These are phyloP conservation scores for Cygnus atratus DNA, from an alignment of 2,113 vertebrate genomes.

Conservation along the genomic window DNA sequence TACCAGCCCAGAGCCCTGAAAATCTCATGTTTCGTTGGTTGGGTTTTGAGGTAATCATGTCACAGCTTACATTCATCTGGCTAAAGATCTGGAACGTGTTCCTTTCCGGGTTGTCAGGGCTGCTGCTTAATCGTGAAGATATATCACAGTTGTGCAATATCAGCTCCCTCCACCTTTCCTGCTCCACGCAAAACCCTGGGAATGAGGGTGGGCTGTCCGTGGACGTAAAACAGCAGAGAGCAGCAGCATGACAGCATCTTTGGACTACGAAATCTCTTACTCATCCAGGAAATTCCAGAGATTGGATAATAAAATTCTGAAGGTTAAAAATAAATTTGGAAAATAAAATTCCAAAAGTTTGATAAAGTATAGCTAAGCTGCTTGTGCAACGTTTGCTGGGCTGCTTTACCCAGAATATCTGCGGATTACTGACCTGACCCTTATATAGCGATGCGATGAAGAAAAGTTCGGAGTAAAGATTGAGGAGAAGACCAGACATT, in stretches of 20 bases:
- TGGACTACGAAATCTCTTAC: background rate
- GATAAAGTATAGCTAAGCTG: background rate
- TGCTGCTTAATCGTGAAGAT: constrained; percentile 14
- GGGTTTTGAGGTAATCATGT: background rate
- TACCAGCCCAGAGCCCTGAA: background rate
- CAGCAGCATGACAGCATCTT: background rate
- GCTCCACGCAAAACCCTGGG: background rate
- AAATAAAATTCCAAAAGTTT: constrained; percentile 1
- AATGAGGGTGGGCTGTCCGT: background rate
- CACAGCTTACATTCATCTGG: background rate
- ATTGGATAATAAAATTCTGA: background rate
- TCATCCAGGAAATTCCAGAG: constrained; percentile 19
- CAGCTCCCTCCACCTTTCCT: constrained; percentile 11
- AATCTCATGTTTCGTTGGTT: background rate
- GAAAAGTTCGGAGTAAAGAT: background rate
- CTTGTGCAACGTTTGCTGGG: background rate
- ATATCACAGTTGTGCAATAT: background rate
- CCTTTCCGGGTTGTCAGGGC: background rate
- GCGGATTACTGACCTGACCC: background rate
- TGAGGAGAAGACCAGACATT: background rate
- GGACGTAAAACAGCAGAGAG: background rate
- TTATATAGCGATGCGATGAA: background rate
- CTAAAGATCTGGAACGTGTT: background rate
- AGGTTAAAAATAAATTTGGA: background rate
- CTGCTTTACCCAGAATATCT: background rate